Base-by-base conservation (phyloP, 2,797 vertebrate species). In the Danio albolineatus region DNA sequence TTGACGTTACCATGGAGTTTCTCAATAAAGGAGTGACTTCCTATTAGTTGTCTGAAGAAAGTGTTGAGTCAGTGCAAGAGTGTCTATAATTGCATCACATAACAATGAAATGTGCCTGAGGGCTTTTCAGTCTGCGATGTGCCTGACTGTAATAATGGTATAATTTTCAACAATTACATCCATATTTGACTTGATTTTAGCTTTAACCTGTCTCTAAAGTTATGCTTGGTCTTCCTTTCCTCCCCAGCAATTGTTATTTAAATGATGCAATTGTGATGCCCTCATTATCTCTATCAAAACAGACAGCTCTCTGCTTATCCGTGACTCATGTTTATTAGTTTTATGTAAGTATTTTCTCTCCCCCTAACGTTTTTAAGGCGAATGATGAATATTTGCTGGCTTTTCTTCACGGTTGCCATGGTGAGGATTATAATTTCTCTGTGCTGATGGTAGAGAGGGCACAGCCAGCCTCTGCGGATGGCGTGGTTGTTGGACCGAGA, bases 391-490 rank as follows among this genome's bases (percentile, higher is more conserved):
- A 56, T 81, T 73, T 39, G 48, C 77, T 77, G 16, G 5, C 13
- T 60, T 65, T 69, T 56, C 76, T 54, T 64, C 44, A 51, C 64
- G 6, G 86, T 87, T 85, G 81, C 84, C 73, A 81, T 84, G 83
- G 82, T 79, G 82, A 61, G 79, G 83, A 41, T 79, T 83, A 62
- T 88, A 79, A 85, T 74, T 82, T 64, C 65, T 82, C 75, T 70
- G 54, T 21, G 65, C 80, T 82, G 80, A 78, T 81, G 91, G 89
- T 92, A 83, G 85, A 90, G 83, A 78, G 82, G 84, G 85, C 83
- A 57, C 86, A 85, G 84, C 83, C 49, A 83, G 89, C 84, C 17
- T 53, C 78, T 83, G 72, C 60, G 80, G 83, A 87, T 89, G 87
- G 84, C 39, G 36, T 73, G 73, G 70, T 82, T 73, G 84, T 71